Evolutionary conservation across 2,888 invertebrate species (phyloP).

Genomic region (Steinernema scapterisci): DNA sequence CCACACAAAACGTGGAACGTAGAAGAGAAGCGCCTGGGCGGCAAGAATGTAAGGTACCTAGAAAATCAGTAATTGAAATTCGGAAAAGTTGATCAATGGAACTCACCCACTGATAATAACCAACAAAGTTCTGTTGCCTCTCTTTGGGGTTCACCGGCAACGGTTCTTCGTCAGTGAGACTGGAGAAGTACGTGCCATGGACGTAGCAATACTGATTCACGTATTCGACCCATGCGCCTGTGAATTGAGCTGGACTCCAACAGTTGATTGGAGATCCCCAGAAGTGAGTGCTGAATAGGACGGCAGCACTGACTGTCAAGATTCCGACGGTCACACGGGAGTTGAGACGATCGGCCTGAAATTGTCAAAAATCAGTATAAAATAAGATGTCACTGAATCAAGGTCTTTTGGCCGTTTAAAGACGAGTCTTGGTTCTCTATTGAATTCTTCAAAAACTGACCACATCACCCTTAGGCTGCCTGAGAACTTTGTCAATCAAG

Average conservation of each 20-base stretch:
- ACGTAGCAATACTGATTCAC: constrained; percentile 67
- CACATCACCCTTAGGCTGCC: constrained; percentile 66
- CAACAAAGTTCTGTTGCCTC: constrained; percentile 54
- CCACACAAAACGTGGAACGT: constrained; percentile 65
- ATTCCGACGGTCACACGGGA: constrained; percentile 60
- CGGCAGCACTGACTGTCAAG: constrained; percentile 56
- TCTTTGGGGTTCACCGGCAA: constrained; percentile 54
- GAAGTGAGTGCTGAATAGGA: constrained; percentile 61
- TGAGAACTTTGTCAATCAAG: constrained; percentile 62
- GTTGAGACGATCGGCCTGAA: constrained; percentile 64
- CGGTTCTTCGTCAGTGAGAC: constrained; percentile 49
- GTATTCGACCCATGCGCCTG: constrained; percentile 59
- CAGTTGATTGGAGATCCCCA: constrained; percentile 66
- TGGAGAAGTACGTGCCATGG: constrained; percentile 65
- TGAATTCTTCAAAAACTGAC: constrained; percentile 46
- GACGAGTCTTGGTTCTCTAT: background rate
- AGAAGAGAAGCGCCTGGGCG: constrained; percentile 64
- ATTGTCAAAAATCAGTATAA: background rate
- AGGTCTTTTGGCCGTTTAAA: no score
- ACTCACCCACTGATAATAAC: constrained; percentile 66
- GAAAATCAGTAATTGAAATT: constrained; percentile 19
- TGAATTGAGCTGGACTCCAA: constrained; percentile 66
- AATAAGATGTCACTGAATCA: no score
- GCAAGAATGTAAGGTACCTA: constrained; percentile 66
- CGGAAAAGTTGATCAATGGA: background rate